Conservation (phyloP, 37 sponge, comb jelly and placozoan species). For the Haliclona indistincta region DNA sequence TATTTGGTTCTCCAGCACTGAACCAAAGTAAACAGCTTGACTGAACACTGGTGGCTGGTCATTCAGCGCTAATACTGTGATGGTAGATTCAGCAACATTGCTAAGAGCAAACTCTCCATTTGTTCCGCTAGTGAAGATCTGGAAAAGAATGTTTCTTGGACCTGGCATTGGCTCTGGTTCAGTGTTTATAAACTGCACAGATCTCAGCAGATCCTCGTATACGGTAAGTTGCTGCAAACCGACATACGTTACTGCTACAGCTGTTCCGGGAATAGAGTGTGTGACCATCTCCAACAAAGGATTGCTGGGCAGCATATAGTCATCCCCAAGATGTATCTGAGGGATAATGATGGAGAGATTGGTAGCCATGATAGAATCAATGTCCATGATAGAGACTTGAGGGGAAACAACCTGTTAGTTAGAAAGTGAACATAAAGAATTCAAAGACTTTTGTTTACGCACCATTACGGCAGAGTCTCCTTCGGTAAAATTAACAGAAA, state of each 20-base stretch:
- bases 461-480: conserved; percentile 19
- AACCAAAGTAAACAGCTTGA: conserved; percentile 13
- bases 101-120: conserved; percentile 7
- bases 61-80: conserved; percentile 40
- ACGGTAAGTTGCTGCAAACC: conserved; percentile 6
- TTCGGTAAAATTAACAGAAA: conserved; percentile 20
- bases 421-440: not conserved
- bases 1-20: conserved; percentile 26
- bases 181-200: conserved; percentile 26
- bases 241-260: conserved; percentile 2
- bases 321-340: not conserved
- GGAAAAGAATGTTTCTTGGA: conserved; percentile 5
- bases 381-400: conserved; percentile 30
- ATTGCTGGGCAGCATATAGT: not conserved
- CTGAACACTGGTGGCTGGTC: conserved; percentile 43
- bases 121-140: conserved; percentile 18
- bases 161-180: conserved; percentile 33
- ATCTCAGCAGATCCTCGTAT: conserved; percentile 21
- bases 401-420: conserved; percentile 20
- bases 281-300: not conserved
- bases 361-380: conserved; percentile 33
- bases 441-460: not conserved
- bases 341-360: conserved; percentile 8
- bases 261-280: not conserved
- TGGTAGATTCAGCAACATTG: conserved; percentile 14